Evolutionary conservation across 2,888 invertebrate genomes (phyloP).

Genomic region (Lycophotia porphyrea): DNA sequence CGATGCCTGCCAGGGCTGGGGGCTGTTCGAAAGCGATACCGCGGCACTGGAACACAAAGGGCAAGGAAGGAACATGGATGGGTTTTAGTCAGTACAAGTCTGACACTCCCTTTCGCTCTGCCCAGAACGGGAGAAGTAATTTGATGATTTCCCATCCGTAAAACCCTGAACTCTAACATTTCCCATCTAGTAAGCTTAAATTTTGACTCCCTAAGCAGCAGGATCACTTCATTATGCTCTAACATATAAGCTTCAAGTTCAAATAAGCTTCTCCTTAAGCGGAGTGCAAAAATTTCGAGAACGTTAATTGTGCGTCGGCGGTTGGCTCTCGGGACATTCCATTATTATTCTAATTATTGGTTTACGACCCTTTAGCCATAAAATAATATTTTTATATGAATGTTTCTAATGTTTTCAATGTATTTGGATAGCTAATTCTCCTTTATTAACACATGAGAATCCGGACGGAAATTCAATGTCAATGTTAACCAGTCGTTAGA

Average conservation of each 20-base stretch:
- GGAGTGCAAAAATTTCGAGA: slow-evolving; percentile 66
- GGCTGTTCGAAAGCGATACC: too few species aligned
- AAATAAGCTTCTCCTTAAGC: slow-evolving; percentile 39
- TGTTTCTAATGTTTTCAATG: slow-evolving; percentile 1
- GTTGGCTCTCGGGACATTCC: slow-evolving; percentile 22
- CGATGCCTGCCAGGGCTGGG: too few species aligned
- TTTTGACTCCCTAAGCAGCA: slow-evolving; percentile 4
- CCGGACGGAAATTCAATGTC: neutral
- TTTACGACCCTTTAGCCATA: slow-evolving; percentile 19
- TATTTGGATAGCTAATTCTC: neutral
- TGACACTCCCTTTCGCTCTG: too few species aligned
- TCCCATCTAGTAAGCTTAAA: too few species aligned
- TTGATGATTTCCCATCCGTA: too few species aligned
- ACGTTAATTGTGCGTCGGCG: slow-evolving; percentile 63
- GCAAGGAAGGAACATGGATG: too few species aligned
- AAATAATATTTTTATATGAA: slow-evolving; percentile 6
- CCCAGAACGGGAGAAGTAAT: too few species aligned
- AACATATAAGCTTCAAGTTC: neutral
- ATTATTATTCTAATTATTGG: slow-evolving; percentile 39
- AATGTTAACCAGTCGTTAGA: neutral
- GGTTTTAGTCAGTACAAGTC: too few species aligned
- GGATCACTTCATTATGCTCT: neutral
- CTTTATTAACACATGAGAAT: neutral
- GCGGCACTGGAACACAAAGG: too few species aligned
- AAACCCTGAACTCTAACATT: neutral